phyloP scores from a whole-genome alignment of 2,797 vertebrate genomes.

The Melanitta fusca region DNA sequence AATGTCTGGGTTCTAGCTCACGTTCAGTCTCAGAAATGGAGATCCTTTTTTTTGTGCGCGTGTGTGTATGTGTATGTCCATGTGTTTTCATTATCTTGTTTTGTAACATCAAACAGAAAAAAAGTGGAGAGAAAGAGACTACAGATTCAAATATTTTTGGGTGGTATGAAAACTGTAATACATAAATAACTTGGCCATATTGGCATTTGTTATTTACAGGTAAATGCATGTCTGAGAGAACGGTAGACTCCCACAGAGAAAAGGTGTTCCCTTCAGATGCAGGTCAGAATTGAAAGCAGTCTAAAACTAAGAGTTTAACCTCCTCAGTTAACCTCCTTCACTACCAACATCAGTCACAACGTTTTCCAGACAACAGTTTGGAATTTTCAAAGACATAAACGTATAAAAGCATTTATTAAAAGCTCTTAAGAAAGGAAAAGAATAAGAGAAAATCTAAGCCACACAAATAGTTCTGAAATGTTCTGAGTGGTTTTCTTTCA shows the following conservation, averaged over 20 bases:
- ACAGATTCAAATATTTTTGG: not conserved
- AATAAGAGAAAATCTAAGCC: not conserved
- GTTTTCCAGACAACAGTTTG: not conserved
- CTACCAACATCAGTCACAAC: not conserved
- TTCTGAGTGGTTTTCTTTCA: not conserved
- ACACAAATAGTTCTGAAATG: not conserved
- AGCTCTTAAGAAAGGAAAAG: not conserved
- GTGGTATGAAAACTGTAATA: not conserved
- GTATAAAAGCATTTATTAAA: not conserved
- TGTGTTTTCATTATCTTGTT: not conserved
- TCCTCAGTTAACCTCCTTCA: not conserved
- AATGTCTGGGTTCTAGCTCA: not conserved
- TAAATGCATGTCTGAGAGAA: not conserved
- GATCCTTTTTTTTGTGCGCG: not conserved
- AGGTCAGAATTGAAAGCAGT: not conserved
- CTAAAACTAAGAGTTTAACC: not conserved
- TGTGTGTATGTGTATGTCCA: not conserved
- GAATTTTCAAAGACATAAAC: not conserved
- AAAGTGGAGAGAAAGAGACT: not conserved
- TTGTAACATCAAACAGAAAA: not conserved
- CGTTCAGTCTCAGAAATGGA: not conserved
- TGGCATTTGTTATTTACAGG: not conserved
- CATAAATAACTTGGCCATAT: not conserved
- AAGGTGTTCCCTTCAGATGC: not conserved
- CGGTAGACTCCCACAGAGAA: not conserved